These are phyloP conservation scores for Nasua narica DNA, from an alignment of 2,797 vertebrate genomes.

Conservation along the genomic window DNA sequence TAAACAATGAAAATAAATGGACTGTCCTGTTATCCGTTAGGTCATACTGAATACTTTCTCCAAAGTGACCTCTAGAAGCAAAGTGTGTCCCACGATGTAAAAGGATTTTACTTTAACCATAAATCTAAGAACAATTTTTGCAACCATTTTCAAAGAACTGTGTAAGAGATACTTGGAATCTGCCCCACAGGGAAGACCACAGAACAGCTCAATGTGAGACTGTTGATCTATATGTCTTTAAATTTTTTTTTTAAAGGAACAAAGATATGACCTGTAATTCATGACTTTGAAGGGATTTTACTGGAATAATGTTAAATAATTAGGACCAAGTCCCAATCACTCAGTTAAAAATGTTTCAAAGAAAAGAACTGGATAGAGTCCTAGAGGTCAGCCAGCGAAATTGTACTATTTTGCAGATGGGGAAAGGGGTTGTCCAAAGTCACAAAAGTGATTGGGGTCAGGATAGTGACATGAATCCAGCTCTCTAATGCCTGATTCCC, in stretches of 20 bases:
- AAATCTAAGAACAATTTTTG: not conserved
- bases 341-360: constrained; percentile 2
- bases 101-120: not conserved
- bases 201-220: not conserved
- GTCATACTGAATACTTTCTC: not conserved
- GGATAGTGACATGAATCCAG: not conserved
- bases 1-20: not conserved
- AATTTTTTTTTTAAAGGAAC: not conserved
- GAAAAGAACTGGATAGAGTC: not conserved
- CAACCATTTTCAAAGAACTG: not conserved
- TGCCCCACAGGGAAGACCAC: not conserved
- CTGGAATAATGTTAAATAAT: not conserved
- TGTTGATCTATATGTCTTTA: not conserved
- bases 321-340: constrained; percentile 9
- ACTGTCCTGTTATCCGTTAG: not conserved
- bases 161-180: not conserved
- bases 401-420: not conserved
- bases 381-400: not conserved
- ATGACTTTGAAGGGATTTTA: not conserved
- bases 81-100: not conserved
- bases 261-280: not conserved
- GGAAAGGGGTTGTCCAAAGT: not conserved
- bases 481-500: not conserved
- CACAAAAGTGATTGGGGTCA: not conserved
- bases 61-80: not conserved